These are phyloP conservation scores for Eupithecia vulgata DNA, from an alignment of 2,888 invertebrate genomes.

Conservation along the genomic window DNA sequence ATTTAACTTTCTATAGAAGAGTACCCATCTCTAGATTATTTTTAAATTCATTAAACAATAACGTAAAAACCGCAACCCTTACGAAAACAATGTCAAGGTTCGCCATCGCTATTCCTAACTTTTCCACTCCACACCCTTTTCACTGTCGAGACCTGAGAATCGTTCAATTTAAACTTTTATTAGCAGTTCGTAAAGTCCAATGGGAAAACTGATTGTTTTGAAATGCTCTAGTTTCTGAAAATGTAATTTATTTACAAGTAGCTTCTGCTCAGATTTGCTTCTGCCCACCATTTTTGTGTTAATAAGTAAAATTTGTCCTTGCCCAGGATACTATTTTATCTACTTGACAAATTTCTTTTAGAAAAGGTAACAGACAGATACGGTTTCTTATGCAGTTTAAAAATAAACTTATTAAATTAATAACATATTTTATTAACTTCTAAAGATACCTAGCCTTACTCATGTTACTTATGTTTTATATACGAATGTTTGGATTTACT, in stretches of 20 bases:
- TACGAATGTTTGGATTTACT: neutral
- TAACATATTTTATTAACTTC: neutral
- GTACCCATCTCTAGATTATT: neutral
- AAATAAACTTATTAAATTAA: too few species aligned
- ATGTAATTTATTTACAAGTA: neutral
- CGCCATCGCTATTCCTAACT: slow-evolving; percentile 30
- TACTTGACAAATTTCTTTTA: neutral
- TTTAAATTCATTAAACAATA: slow-evolving; percentile 19
- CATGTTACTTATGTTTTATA: neutral
- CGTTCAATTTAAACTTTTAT: slow-evolving; percentile 31
- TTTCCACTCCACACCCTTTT: slow-evolving; percentile 35
- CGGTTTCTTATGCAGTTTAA: too few species aligned
- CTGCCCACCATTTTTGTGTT: neutral
- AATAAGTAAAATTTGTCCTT: neutral
- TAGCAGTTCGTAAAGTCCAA: neutral
- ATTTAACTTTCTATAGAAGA: neutral
- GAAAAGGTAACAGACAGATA: neutral
- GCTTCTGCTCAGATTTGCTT: neutral
- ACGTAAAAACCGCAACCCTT: slow-evolving; percentile 14
- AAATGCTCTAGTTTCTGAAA: neutral
- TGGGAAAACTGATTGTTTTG: neutral
- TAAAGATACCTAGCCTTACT: neutral
- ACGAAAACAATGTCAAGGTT: slow-evolving; percentile 27
- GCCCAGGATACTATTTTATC: neutral
- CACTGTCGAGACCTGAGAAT: slow-evolving; percentile 39